Evolutionary conservation across 2,113 vertebrate species (phyloP), one percentile per base, ranked within the genome.

Genomic region (Coracopsis vasa): DNA sequence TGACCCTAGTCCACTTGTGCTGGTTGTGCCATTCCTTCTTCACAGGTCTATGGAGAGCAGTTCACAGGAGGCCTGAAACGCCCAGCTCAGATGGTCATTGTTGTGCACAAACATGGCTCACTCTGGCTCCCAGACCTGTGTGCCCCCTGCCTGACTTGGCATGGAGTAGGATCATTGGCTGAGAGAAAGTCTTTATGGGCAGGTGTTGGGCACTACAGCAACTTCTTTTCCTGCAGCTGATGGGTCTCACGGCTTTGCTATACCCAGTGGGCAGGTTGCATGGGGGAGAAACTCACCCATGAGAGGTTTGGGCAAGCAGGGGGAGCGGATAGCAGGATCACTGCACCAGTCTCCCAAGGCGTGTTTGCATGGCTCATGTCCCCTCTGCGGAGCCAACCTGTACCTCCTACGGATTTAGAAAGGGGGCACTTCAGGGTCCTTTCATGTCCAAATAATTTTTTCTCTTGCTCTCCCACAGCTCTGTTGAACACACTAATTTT

Each of bases 201-300:
- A 21, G 20, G 11, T 44, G n/a, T 11, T n/a, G 2, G 0, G 25
- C 31, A 21, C 37, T 0, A 0, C 64, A 0, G 0, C 37, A 60
- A 15, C 18, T 20, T 31, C 19, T 37, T 27, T 21, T 70, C 39
- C 25, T 1, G 1, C 20, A 37, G 35, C 17, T 27, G 35, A 9
- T 9, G 24, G 13, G n/a, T n/a, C 7, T 1, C 6, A 10, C 0
- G 0, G 33, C 70, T 45, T n/a, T 21, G 39, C 51, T 39, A 2
- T 5, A 2, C 19, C 35, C 27, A 14, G 23, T 29, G 6, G 29
- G 44, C 8, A 7, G 56, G 27, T 47, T 53, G 2, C 41, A 4
- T 18, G 2, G 1, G 7, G 16, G 24, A 82, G 11, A 16, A 58
- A 7, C 1, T 1, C 16, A 2, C 2, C 2, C 1, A 1, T 12